Conservation (phyloP, 2,113 vertebrate species). For the Agapornis roseicollis region DNA sequence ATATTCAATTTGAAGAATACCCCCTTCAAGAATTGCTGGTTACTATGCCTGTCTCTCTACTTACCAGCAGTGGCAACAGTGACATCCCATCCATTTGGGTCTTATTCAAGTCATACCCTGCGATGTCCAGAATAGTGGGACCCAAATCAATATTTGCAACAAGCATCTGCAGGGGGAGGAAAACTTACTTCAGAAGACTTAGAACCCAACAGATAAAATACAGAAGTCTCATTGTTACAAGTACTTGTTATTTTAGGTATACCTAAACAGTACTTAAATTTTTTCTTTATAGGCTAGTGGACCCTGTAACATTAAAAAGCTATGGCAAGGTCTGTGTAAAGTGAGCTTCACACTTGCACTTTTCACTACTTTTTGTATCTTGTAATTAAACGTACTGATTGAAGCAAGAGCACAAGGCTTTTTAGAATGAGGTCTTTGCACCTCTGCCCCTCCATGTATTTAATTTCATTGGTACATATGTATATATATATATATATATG, state of each 20-base stretch:
- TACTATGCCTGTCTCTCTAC: not conserved
- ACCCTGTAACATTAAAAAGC: not conserved
- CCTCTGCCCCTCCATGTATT: not conserved
- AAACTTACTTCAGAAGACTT: not conserved
- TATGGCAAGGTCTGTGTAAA: not conserved
- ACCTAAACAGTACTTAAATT: not conserved
- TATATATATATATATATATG: not conserved
- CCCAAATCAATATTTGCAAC: constrained; percentile 95
- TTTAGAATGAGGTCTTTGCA: not conserved
- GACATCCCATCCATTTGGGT: constrained; percentile 97
- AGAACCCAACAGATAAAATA: not conserved
- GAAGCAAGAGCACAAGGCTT: not conserved
- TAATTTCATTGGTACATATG: not conserved
- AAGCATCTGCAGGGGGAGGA: constrained; percentile 76
- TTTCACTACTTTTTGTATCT: not conserved
- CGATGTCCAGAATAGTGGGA: constrained; percentile 95
- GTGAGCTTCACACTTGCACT: not conserved
- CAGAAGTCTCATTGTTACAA: no score
- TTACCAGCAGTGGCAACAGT: constrained; percentile 88
- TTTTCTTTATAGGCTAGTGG: not conserved
- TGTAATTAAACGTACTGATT: not conserved
- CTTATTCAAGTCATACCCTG: constrained; percentile 85
- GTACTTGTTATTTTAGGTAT: not conserved
- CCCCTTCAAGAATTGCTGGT: not conserved
- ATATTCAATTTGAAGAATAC: not conserved